A percentile compares a stretch with the other conserved stretches of the same genome.
These are phyloP conservation scores for Tetragnatha montana DNA, from an alignment of 2,888 invertebrate genomes.

Conservation along the genomic window DNA sequence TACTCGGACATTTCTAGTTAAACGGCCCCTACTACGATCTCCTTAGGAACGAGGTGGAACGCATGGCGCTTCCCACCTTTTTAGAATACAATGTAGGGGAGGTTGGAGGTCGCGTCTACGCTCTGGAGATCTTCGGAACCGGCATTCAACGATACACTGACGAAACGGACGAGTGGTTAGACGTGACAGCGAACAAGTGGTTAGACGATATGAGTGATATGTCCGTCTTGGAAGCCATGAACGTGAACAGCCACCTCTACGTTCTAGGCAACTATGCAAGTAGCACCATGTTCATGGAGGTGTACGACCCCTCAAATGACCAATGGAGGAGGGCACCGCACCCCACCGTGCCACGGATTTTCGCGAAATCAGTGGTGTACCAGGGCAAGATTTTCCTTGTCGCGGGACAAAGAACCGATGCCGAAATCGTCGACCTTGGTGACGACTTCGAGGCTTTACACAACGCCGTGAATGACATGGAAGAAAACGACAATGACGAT, in stretches of 20 bases:
- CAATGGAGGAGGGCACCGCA: not conserved
- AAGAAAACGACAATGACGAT: too few species aligned
- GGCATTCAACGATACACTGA: not conserved
- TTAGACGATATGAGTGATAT: not conserved
- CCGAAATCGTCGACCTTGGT: too few species aligned
- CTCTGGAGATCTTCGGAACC: not conserved
- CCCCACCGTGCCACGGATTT: not conserved
- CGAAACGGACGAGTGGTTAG: not conserved
- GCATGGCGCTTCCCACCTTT: not conserved
- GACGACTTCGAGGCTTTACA: too few species aligned
- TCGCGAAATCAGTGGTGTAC: not conserved
- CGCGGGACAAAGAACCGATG: not conserved
- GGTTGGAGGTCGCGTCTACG: not conserved
- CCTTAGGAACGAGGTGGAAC: not conserved
- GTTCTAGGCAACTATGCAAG: not conserved
- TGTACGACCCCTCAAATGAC: not conserved
- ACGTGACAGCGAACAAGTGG: not conserved
- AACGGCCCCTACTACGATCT: not conserved
- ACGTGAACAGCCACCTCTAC: not conserved
- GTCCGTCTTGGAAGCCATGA: not conserved
- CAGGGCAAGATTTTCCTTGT: not conserved
- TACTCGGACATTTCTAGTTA: too few species aligned
- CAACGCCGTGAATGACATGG: too few species aligned
- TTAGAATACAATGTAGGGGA: not conserved
- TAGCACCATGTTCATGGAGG: not conserved